These are phyloP conservation scores for Cydia strobilella DNA, from an alignment of 1,140 invertebrate genomes.

Conservation along the genomic window DNA sequence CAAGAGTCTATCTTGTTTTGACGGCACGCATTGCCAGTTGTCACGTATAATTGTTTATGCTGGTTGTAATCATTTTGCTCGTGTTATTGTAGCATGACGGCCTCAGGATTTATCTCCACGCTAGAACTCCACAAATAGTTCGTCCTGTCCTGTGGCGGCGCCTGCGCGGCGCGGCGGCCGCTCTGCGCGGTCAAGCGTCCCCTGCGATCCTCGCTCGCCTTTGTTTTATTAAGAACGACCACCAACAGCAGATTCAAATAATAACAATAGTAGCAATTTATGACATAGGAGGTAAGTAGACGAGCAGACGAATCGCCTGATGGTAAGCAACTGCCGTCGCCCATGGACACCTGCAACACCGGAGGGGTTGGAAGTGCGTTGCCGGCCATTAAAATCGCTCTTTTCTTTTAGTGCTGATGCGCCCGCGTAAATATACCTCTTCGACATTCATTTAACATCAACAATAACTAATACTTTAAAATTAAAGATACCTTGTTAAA, in stretches of 20 bases:
- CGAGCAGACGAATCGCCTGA: too few species aligned
- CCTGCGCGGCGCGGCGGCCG: constrained; percentile 8
- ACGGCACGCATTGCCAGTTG: constrained; percentile 9
- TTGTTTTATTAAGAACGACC: constrained; percentile 5
- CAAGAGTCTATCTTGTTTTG: not conserved
- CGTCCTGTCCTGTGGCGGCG: not conserved
- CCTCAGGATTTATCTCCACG: not conserved
- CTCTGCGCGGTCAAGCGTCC: not conserved
- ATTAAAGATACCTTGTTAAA: constrained; percentile 34
- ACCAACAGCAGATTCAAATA: not conserved
- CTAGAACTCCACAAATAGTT: not conserved
- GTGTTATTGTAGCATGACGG: constrained; percentile 2
- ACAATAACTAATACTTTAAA: constrained; percentile 21
- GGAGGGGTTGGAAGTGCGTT: too few species aligned
- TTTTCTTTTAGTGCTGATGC: too few species aligned
- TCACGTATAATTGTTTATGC: constrained; percentile 13
- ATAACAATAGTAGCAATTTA: not conserved
- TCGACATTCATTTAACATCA: constrained; percentile 26
- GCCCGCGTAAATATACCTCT: not conserved
- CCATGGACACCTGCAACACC: too few species aligned
- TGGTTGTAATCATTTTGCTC: not conserved
- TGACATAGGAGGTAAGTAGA: too few species aligned
- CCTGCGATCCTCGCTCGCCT: constrained; percentile 6
- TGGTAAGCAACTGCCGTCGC: too few species aligned
- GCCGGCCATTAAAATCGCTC: too few species aligned